Conservation (phyloP, 53 echinoderm and acorn worm species). For the Astropecten irregularis region DNA sequence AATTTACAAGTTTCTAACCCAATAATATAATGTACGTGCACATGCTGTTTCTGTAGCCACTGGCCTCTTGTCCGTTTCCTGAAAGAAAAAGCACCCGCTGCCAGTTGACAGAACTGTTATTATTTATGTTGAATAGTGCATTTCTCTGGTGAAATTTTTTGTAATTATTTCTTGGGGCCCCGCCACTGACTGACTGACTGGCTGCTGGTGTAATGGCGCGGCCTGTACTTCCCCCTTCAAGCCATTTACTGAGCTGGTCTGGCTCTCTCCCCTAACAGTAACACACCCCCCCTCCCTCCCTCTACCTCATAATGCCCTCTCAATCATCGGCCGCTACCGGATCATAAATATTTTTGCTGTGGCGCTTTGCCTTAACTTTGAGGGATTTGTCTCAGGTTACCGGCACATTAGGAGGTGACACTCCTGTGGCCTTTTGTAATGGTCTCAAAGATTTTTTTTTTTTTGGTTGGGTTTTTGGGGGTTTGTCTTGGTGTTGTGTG, state of each 20-base stretch:
- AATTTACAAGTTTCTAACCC: too few relatives aligned
- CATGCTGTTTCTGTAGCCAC: too few relatives aligned
- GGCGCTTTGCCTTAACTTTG: conserved; percentile 56
- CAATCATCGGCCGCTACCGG: conserved; percentile 53
- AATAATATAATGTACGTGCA: too few relatives aligned
- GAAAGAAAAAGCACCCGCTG: background rate
- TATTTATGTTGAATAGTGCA: background rate
- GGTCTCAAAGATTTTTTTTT: conserved; percentile 21
- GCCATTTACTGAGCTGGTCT: too few relatives aligned
- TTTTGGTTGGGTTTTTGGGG: background rate
- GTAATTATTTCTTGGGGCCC: conserved; percentile 49
- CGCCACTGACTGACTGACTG: too few relatives aligned
- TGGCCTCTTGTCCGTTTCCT: background rate
- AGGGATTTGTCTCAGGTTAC: conserved; percentile 60
- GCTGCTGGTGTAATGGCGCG: too few relatives aligned
- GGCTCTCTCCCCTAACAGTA: too few relatives aligned
- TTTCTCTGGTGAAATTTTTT: background rate
- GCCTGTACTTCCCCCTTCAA: too few relatives aligned
- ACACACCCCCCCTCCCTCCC: too few relatives aligned
- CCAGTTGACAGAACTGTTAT: background rate
- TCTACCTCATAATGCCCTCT: conserved; percentile 44
- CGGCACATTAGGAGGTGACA: conserved; percentile 54
- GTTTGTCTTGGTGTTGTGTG: background rate
- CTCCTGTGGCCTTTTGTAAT: conserved; percentile 22
- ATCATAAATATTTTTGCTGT: conserved; percentile 64